Evolutionary conservation across 2,113 vertebrate species (phyloP).

Genomic region (Barbus barbus): DNA sequence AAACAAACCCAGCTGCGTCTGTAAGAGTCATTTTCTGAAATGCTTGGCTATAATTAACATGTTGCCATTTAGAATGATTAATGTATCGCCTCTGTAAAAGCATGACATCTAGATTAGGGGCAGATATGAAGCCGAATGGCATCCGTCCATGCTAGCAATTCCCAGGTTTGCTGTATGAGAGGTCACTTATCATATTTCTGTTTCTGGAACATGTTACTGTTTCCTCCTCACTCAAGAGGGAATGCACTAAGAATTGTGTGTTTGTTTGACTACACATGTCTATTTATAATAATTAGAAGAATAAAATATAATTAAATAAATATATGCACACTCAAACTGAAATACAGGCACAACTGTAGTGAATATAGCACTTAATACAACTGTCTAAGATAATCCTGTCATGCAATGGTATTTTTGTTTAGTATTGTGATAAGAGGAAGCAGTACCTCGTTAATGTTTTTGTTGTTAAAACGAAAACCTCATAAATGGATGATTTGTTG

Average conservation of each 20-base stretch:
- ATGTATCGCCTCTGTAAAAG: slow-evolving; percentile 24
- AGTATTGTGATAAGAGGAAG: too few relatives aligned
- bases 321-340: not conserved
- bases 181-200: slow-evolving; percentile 30
- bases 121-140: slow-evolving; percentile 19
- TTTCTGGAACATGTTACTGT: slow-evolving; percentile 5
- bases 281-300: not conserved
- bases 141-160: not conserved
- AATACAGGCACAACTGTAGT: too few relatives aligned
- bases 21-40: slow-evolving; percentile 76
- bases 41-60: slow-evolving; percentile 52
- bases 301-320: not conserved
- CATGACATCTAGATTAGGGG: slow-evolving; percentile 32
- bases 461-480: not conserved
- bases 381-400: too few relatives aligned
- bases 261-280: not conserved
- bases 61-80: slow-evolving; percentile 58
- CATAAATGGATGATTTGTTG: not conserved
- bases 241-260: not conserved
- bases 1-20: slow-evolving; percentile 97
- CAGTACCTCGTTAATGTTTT: too few relatives aligned
- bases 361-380: too few relatives aligned
- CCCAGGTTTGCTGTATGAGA: slow-evolving; percentile 1
- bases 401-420: too few relatives aligned
- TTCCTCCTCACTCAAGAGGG: not conserved